These are phyloP conservation scores for Corythoichthys haematopterus DNA, from an alignment of 2,113 vertebrate species.

Conservation along the genomic window DNA sequence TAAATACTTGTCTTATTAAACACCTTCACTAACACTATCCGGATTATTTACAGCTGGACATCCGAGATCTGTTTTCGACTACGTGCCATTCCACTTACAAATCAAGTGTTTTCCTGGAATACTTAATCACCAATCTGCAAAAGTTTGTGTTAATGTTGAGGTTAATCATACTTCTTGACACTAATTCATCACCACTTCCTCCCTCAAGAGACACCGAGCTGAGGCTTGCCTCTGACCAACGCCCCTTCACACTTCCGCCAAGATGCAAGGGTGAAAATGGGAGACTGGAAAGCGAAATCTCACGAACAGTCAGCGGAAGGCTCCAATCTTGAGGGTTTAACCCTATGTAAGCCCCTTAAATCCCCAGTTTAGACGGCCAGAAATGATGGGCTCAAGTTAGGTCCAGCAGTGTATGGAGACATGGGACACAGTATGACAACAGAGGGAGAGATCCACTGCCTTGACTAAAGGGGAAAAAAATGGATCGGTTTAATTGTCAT, in stretches of 20 bases:
- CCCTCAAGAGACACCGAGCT: constrained; percentile 50
- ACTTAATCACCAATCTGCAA: constrained; percentile 18
- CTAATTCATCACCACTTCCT: constrained; percentile 44
- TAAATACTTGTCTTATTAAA: not conserved
- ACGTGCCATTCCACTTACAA: not conserved
- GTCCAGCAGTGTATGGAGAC: constrained; percentile 9
- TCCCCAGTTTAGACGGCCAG: constrained; percentile 52
- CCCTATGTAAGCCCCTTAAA: constrained; percentile 54
- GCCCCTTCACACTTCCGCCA: constrained; percentile 26
- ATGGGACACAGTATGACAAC: constrained; percentile 18
- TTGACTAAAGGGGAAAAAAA: not conserved
- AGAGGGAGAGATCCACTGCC: too few species aligned
- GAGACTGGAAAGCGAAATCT: constrained; percentile 53
- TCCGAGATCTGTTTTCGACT: not conserved
- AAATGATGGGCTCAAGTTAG: constrained; percentile 50
- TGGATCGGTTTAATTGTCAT: constrained; percentile 3
- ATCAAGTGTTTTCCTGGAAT: constrained; percentile 1
- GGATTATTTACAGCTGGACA: not conserved
- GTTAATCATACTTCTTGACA: constrained; percentile 38
- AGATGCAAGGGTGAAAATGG: constrained; percentile 61
- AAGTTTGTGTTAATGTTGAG: constrained; percentile 30
- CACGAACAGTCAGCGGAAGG: constrained; percentile 39
- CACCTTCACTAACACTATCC: not conserved
- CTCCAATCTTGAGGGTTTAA: constrained; percentile 51
- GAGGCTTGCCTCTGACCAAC: constrained; percentile 45